Evolutionary conservation across 1,140 invertebrate genomes (phyloP).

Genomic region (Drosophila sp.): DNA sequence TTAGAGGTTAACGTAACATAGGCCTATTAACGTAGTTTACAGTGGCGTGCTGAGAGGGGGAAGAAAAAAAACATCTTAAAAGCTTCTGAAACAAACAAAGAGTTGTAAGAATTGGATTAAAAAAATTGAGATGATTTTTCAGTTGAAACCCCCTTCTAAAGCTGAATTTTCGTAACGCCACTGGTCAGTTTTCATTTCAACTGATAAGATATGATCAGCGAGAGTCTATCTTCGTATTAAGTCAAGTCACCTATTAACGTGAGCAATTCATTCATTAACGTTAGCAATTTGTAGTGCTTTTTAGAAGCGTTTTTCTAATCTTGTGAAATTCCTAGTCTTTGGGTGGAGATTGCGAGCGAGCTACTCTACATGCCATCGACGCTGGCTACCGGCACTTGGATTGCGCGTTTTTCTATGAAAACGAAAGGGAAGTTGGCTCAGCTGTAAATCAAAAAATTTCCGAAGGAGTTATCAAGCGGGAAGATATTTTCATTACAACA

Average conservation of each 20-base stretch:
- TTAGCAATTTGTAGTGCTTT: slow-evolving; percentile 43
- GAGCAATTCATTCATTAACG: slow-evolving; percentile 20
- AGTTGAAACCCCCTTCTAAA: background rate
- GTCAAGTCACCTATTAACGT: slow-evolving; percentile 7
- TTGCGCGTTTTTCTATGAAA: slow-evolving; percentile 92
- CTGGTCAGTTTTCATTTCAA: background rate
- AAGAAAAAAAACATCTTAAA: background rate
- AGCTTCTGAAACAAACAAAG: background rate
- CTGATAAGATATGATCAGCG: background rate
- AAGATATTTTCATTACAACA: slow-evolving; percentile 93
- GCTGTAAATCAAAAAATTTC: slow-evolving; percentile 90
- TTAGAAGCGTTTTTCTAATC: background rate
- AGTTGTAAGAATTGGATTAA: too few relatives aligned
- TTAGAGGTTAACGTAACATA: slow-evolving; percentile 72
- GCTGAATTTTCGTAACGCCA: background rate
- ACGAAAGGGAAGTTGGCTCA: slow-evolving; percentile 92
- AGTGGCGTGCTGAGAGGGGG: background rate
- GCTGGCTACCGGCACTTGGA: slow-evolving; percentile 95
- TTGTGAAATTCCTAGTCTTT: slow-evolving; percentile 71
- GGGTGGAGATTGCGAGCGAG: slow-evolving; percentile 84
- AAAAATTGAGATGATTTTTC: background rate
- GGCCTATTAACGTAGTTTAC: slow-evolving; percentile 27
- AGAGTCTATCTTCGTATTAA: background rate
- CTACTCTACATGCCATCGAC: slow-evolving; percentile 91
- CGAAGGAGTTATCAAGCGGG: slow-evolving; percentile 89